These are phyloP conservation scores for Coranthus polyacanthus DNA, from an alignment of 2,797 vertebrate genomes.

Conservation along the genomic window DNA sequence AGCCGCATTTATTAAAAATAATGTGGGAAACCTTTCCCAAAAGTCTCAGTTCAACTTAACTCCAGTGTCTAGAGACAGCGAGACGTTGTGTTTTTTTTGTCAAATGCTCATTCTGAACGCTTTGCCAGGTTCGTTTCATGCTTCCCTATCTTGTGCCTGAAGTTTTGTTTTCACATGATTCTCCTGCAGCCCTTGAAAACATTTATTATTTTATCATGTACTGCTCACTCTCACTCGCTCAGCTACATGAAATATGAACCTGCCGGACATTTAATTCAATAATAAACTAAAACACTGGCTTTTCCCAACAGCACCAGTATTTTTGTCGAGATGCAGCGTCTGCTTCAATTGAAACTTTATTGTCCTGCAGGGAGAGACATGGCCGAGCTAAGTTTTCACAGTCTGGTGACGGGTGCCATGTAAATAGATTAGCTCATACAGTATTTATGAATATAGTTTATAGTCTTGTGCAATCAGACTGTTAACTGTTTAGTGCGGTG, in stretches of 20 bases:
- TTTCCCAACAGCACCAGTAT: constrained; percentile 53
- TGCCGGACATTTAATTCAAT: constrained; percentile 72
- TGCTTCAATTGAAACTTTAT: constrained; percentile 65
- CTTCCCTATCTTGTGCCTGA: constrained; percentile 34
- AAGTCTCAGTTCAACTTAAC: constrained; percentile 56
- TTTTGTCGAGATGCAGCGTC: constrained; percentile 47
- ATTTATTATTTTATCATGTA: constrained; percentile 58
- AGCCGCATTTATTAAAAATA: constrained; percentile 59
- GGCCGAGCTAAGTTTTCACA: constrained; percentile 60
- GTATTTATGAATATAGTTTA: constrained; percentile 58
- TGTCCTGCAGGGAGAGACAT: constrained; percentile 63
- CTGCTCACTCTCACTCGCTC: constrained; percentile 37
- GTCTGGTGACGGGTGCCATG: constrained; percentile 54
- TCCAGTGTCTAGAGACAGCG: constrained; percentile 54
- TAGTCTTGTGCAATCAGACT: constrained; percentile 42
- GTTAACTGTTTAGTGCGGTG: constrained; percentile 30
- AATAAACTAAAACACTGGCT: constrained; percentile 65
- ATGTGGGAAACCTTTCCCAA: constrained; percentile 68
- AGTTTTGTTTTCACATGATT: constrained; percentile 44
- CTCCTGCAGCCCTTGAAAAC: constrained; percentile 42
- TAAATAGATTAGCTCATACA: constrained; percentile 67
- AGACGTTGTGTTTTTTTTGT: constrained; percentile 46
- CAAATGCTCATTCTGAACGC: constrained; percentile 11
- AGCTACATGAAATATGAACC: constrained; percentile 55
- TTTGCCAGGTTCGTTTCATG: constrained; percentile 54